Conservation (phyloP, 35 echinoderm and acorn worm species). For the Patiria miniata region DNA sequence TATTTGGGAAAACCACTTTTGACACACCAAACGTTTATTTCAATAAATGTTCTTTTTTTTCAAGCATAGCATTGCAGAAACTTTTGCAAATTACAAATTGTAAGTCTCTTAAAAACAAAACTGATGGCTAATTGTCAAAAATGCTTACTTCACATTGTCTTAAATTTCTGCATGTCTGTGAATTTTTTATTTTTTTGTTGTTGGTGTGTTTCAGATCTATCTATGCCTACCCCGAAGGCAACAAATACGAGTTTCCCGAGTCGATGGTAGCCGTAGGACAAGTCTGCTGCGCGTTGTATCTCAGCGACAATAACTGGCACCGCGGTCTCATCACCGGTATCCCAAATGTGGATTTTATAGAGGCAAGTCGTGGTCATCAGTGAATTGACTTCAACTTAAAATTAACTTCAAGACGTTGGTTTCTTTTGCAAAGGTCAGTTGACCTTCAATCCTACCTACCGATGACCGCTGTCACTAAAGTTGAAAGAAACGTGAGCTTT, state of each 20-base stretch:
- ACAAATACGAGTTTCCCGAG: conserved; percentile 83
- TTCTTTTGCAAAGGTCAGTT: not conserved
- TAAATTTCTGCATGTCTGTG: not conserved
- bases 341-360: conserved; percentile 75
- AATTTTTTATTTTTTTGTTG: not conserved
- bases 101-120: no score
- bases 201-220: conserved; percentile 56
- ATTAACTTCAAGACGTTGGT: not conserved
- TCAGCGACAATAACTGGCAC: conserved; percentile 96
- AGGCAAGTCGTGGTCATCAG: conserved; percentile 75
- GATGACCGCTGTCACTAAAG: not conserved
- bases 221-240: conserved; percentile 79
- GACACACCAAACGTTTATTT: no score
- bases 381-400: no score
- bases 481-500: not conserved
- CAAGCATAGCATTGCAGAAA: no score
- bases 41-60: no score
- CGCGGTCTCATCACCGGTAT: conserved; percentile 90
- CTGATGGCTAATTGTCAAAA: no score
- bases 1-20: no score
- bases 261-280: conserved; percentile 93
- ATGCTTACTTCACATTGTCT: no score
- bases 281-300: conserved; percentile 86
- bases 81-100: no score
- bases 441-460: no score